Evolutionary conservation across 2,888 invertebrate genomes (phyloP).

Genomic region (Brachylomia viminalis): DNA sequence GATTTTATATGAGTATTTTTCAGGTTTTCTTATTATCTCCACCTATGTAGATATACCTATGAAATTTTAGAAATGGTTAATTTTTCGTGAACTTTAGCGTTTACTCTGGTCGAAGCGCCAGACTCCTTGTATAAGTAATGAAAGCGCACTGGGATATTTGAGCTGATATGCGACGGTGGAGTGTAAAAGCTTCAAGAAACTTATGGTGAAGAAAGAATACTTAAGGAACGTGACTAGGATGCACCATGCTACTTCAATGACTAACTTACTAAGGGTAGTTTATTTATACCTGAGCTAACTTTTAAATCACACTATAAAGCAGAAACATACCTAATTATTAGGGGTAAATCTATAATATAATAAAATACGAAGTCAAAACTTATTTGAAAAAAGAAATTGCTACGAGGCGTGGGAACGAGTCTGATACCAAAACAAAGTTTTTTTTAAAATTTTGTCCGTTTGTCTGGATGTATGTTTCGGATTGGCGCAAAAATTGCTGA

Average conservation of each 20-base stretch:
- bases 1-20: not conserved
- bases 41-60: not conserved
- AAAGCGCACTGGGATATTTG: slow-evolving; percentile 19
- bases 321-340: not conserved
- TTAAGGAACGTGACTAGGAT: slow-evolving; percentile 1
- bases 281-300: not conserved
- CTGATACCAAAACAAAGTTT: not conserved
- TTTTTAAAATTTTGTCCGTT: not conserved
- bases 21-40: not conserved
- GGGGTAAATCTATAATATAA: not conserved
- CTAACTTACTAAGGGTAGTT: not conserved
- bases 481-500: not conserved
- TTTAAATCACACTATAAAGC: not conserved
- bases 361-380: not conserved
- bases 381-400: not conserved
- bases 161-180: slow-evolving; percentile 33
- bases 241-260: not conserved
- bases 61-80: not conserved
- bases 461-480: not conserved
- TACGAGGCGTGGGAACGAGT: not conserved
- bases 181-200: slow-evolving; percentile 24
- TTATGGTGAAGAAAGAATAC: slow-evolving; percentile 10
- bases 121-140: slow-evolving; percentile 39
- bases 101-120: not conserved
- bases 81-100: slow-evolving; percentile 3